Base-by-base conservation (phyloP, 2,113 vertebrate genomes). In the Forbesichthys agassizii region DNA sequence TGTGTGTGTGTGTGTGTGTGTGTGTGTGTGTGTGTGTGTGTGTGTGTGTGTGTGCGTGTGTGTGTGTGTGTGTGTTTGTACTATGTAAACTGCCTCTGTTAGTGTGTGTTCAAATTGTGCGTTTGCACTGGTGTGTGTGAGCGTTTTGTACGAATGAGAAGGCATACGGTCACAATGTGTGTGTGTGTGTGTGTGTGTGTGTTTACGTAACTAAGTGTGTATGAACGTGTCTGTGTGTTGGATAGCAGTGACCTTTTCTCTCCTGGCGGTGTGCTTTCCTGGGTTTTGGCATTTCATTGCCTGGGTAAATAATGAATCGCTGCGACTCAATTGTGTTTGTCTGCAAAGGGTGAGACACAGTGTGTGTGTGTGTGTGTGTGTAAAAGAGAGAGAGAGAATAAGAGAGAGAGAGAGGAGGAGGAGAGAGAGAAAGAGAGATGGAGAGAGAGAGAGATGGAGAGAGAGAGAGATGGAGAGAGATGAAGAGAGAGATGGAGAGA, bases 271-370 rank as follows among this genome's bases (percentile, higher is more conserved):
- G 70, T 76, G 83, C 81, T 87, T 85, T 87, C 76, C 75, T 49
- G 61, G 79, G 84, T 82, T 82, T 84, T 85, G 90, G 84, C 88
- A 88, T 91, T 92, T 89, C 86, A 86, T 86, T 80, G 82, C 84
- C 68, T 7, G 78, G 62, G 83, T 88, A 84, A 90, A 90, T 89
- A 88, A 90, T 90, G 89, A 88, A 89, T 87, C 83, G 73, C 74
- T 0, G 53, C 67, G 74, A 81, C 81, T 75, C 77, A 68, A 84
- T 83, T 48, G 68, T 81, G 74, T 80, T 79, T 73, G 86, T 86
- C 82, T 84, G 74, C 58, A 33, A 27, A 70, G 81, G 9, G 9
- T 18, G 56, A 33, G 11, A 70, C 82, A 69, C 74, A 20, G 67
- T 27, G 27, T 27, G 27, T 27, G 27, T 27, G 27, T 27, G 27